phyloP scores from a whole-genome alignment of 2,113 vertebrate genomes.

The Junco hyemalis region DNA sequence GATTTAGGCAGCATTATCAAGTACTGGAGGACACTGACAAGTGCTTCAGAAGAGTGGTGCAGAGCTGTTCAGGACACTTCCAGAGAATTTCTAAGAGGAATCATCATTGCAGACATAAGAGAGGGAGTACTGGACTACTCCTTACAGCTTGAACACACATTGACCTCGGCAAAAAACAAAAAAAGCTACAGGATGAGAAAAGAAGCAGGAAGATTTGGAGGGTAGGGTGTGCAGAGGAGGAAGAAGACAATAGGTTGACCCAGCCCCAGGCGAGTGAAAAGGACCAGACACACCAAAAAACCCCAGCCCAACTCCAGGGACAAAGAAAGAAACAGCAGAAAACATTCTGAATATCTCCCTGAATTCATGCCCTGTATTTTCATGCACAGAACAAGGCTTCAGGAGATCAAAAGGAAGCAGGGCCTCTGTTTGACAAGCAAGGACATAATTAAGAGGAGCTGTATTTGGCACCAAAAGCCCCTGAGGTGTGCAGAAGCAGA shows the following conservation, averaged over 20 bases:
- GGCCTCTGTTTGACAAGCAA: not conserved
- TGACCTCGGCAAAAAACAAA: not conserved
- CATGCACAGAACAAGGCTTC: not conserved
- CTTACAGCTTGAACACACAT: not conserved
- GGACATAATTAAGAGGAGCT: not conserved
- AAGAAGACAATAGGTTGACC: not conserved
- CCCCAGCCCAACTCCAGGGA: not conserved
- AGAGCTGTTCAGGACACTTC: not conserved
- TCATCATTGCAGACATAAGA: not conserved
- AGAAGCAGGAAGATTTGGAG: not conserved
- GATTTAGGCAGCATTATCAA: constrained; percentile 37
- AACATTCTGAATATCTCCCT: not conserved
- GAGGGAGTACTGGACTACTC: not conserved
- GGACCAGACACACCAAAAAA: not conserved
- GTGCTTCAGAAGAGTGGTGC: not conserved
- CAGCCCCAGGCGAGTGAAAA: not conserved
- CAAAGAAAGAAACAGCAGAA: not conserved
- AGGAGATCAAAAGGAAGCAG: not conserved
- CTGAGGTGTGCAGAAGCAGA: not conserved
- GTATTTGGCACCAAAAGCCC: not conserved
- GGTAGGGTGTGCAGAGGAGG: not conserved
- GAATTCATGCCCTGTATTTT: not conserved
- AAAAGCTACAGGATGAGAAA: not conserved
- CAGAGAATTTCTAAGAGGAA: constrained; percentile 11
- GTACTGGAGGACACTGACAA: not conserved